Conservation (phyloP, 2,888 invertebrate genomes). For the Pseudococcus jackbeardsleyi region DNA sequence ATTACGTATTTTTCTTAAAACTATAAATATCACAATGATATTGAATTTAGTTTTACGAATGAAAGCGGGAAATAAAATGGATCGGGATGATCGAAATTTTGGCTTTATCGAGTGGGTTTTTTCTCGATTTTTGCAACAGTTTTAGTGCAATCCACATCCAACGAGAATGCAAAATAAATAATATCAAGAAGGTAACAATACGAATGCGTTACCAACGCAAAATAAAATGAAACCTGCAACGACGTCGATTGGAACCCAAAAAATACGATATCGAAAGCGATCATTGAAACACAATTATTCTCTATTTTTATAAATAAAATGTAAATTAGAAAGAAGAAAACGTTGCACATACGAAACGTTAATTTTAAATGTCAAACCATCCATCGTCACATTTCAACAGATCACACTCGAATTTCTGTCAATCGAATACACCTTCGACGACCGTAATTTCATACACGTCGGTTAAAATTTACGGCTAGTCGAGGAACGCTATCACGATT, state of each 20-base stretch:
- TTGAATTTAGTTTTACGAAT: conserved; percentile 38
- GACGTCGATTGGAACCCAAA: background rate
- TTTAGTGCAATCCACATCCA: background rate
- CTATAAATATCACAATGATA: conserved; percentile 54
- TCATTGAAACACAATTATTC: background rate
- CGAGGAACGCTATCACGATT: conserved; percentile 72
- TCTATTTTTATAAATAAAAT: background rate
- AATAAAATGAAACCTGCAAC: background rate
- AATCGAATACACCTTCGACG: background rate
- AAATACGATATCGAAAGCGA: conserved; percentile 11
- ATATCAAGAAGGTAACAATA: background rate
- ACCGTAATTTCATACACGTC: background rate
- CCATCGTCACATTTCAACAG: background rate
- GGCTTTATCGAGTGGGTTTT: background rate
- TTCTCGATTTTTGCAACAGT: background rate
- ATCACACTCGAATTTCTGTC: conserved; percentile 17
- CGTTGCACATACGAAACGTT: background rate
- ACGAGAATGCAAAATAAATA: background rate
- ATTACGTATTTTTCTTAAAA: conserved; percentile 44
- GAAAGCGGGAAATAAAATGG: background rate
- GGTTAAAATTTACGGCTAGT: background rate
- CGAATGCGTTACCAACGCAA: background rate
- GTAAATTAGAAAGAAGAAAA: background rate
- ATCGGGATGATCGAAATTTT: background rate
- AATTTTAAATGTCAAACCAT: background rate